Percentiles rank a stretch among this genome's conserved stretches.
Conservation (phyloP, 2,797 vertebrate species). For the Denticeps clupeoides region DNA sequence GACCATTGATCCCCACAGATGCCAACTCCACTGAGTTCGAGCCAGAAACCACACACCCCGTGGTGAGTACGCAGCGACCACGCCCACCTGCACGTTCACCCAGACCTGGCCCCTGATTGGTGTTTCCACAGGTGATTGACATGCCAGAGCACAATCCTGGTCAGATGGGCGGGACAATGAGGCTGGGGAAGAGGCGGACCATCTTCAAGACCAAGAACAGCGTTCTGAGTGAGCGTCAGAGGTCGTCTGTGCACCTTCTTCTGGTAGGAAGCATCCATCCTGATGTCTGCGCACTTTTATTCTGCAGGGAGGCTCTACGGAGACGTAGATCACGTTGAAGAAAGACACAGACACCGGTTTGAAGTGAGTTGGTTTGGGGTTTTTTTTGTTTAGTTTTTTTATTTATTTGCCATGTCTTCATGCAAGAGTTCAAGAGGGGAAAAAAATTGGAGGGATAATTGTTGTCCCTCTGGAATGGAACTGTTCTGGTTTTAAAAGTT, state of each 20-base stretch:
- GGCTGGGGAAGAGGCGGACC: conserved; percentile 83
- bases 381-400: not conserved
- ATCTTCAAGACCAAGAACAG: conserved; percentile 76
- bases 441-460: no score
- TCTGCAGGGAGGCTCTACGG: conserved; percentile 78
- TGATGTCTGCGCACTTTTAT: not conserved
- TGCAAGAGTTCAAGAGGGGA: not conserved
- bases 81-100: not conserved
- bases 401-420: not conserved
- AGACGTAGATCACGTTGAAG: conserved; percentile 73
- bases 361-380: conserved; percentile 54
- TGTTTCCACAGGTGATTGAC: conserved; percentile 74
- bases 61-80: conserved; percentile 60
- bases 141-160: conserved; percentile 95
- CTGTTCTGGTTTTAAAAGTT: not conserved
- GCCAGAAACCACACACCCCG: conserved; percentile 77
- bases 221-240: conserved; percentile 64
- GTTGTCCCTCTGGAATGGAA: no score
- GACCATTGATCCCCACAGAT: conserved; percentile 58
- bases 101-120: not conserved
- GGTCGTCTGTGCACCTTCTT: not conserved
- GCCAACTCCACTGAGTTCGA: conserved; percentile 95
- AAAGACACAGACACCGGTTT: conserved; percentile 87
- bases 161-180: conserved; percentile 92
- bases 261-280: no score